Percentiles rank a stretch among this genome's conserved stretches.
phyloP scores from a whole-genome alignment of 1,140 invertebrate species.

The Littorina saxatilis region DNA sequence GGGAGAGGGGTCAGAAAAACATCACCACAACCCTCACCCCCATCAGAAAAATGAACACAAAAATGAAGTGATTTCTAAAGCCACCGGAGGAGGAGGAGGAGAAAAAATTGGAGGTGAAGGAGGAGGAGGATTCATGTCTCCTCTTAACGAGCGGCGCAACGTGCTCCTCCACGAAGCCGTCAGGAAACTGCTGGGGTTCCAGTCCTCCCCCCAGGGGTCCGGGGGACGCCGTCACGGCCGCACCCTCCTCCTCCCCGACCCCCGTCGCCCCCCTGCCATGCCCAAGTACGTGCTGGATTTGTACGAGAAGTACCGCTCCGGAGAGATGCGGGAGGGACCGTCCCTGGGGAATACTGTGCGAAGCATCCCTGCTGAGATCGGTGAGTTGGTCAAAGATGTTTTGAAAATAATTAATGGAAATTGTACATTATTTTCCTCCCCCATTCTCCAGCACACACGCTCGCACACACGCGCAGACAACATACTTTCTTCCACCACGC shows the following conservation, averaged over 20 bases:
- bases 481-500: too few species aligned
- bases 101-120: not conserved
- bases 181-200: conserved; percentile 56
- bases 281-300: conserved; percentile 66
- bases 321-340: conserved; percentile 48
- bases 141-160: conserved; percentile 21
- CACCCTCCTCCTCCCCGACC: conserved; percentile 41
- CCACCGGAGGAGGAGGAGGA: not conserved
- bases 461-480: not conserved
- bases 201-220: conserved; percentile 31
- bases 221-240: not conserved
- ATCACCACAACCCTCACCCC: not conserved
- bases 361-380: conserved; percentile 63
- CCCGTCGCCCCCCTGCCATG: conserved; percentile 45
- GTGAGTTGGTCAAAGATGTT: conserved; percentile 44
- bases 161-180: conserved; percentile 58
- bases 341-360: conserved; percentile 62
- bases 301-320: conserved; percentile 62
- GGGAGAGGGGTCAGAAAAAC: not conserved
- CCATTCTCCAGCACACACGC: not conserved
- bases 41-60: too few species aligned
- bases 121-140: not conserved
- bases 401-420: not conserved
- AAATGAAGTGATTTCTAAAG: too few species aligned
- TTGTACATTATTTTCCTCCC: not conserved